Conservation (phyloP, 2,888 invertebrate species). For the Eupithecia pulchellata region DNA sequence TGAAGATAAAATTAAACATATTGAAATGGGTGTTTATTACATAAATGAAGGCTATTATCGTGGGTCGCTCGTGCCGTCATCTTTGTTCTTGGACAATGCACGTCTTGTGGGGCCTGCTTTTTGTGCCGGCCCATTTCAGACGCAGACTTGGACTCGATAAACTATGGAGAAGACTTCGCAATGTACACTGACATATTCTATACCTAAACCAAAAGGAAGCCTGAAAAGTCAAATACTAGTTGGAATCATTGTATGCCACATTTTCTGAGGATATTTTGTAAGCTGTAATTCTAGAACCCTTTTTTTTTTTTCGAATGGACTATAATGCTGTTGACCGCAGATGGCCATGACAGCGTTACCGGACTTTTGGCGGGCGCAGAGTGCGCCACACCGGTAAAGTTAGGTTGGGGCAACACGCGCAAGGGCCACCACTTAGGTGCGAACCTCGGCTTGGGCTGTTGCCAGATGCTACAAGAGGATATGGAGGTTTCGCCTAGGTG, state of each 20-base stretch:
- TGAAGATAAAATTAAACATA: slow-evolving; percentile 43
- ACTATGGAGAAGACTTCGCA: background rate
- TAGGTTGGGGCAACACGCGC: too few relatives aligned
- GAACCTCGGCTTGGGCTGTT: too few relatives aligned
- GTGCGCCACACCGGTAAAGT: too few relatives aligned
- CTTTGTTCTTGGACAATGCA: slow-evolving; percentile 54
- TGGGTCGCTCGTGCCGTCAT: slow-evolving; percentile 55
- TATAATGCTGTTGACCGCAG: too few relatives aligned
- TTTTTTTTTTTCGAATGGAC: too few relatives aligned
- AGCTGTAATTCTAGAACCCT: background rate
- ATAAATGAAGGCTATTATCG: slow-evolving; percentile 61
- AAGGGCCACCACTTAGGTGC: too few relatives aligned
- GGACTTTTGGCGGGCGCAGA: too few relatives aligned
- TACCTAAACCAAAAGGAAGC: too few relatives aligned
- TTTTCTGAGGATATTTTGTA: background rate
- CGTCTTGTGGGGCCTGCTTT: slow-evolving; percentile 52
- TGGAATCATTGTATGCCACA: background rate
- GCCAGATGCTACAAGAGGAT: too few relatives aligned
- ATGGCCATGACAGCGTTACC: too few relatives aligned
- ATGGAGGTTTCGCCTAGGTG: too few relatives aligned
- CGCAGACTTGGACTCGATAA: slow-evolving; percentile 14
- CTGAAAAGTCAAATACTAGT: too few relatives aligned
- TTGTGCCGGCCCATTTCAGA: slow-evolving; percentile 33
- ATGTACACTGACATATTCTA: background rate
- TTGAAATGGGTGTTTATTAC: slow-evolving; percentile 60